A percentile compares a stretch with the other conserved stretches of the same genome.
These are phyloP conservation scores for Notechis scutatus DNA, from an alignment of 2,113 vertebrate species.

Conservation along the genomic window DNA sequence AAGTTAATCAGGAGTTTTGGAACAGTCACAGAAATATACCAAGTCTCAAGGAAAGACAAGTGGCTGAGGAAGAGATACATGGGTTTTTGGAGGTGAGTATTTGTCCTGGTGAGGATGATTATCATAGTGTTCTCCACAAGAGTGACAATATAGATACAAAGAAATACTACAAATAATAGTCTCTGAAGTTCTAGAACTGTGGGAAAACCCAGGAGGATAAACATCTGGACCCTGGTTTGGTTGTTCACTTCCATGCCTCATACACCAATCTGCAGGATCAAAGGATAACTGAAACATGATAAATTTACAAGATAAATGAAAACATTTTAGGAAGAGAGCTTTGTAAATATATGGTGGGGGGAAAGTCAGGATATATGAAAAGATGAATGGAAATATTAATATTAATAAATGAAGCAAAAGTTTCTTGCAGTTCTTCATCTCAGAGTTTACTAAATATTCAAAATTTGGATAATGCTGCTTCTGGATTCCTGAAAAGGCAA, in stretches of 20 bases:
- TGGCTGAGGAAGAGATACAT: conserved; percentile 58
- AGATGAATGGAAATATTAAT: too few relatives aligned
- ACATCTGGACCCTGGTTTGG: conserved; percentile 4
- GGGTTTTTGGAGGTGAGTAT: conserved; percentile 42
- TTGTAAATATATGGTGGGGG: not conserved
- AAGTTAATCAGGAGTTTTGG: conserved; percentile 41
- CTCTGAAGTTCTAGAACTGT: conserved; percentile 29
- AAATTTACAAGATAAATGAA: not conserved
- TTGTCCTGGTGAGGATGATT: conserved; percentile 12
- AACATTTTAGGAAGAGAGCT: not conserved
- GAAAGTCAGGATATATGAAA: not conserved
- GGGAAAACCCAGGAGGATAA: conserved; percentile 40
- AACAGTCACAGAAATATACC: conserved; percentile 50
- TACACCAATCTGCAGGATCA: not conserved
- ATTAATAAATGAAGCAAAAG: not conserved
- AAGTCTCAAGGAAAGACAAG: conserved; percentile 40
- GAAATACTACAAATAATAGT: conserved; percentile 46
- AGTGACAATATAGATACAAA: conserved; percentile 38
- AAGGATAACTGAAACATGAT: not conserved
- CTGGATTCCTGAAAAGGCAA: not conserved
- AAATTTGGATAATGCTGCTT: not conserved
- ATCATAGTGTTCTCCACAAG: conserved; percentile 42
- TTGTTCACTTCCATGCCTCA: not conserved
- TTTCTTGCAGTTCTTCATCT: not conserved
- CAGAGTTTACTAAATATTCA: not conserved